Evolutionary conservation across 2,797 vertebrate species (phyloP).

Genomic region (Tapirus indicus): DNA sequence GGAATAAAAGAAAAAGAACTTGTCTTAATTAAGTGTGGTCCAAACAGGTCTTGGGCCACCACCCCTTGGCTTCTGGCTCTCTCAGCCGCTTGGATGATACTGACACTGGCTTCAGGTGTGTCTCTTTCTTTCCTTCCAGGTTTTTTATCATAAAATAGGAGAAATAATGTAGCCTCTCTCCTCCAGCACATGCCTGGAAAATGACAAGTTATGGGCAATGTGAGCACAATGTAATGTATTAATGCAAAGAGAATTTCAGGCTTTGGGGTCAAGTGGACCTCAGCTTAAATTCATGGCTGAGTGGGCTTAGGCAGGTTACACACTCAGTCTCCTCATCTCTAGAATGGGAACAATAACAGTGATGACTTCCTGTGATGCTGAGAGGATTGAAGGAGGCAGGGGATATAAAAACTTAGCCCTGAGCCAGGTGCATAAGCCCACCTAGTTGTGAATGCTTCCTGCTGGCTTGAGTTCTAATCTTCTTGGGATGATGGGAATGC

Average conservation of each 20-base stretch:
- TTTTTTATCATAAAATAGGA: background rate
- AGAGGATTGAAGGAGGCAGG: rapidly evolving
- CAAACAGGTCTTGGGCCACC: background rate
- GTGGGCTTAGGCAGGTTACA: too few relatives aligned
- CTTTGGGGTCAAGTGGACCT: too few relatives aligned
- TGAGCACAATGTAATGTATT: rapidly evolving
- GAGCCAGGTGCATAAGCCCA: rapidly evolving
- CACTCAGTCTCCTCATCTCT: background rate
- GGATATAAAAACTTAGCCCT: rapidly evolving
- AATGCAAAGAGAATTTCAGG: rapidly evolving
- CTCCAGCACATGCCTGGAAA: background rate
- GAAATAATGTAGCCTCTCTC: background rate
- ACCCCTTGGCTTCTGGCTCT: background rate
- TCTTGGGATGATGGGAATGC: rapidly evolving
- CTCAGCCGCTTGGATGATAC: too few relatives aligned
- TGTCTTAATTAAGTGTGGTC: constrained; percentile 81
- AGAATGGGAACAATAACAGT: rapidly evolving
- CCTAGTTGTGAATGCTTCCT: rapidly evolving
- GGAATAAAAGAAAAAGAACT: constrained; percentile 67
- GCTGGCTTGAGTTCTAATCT: rapidly evolving
- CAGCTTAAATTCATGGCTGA: background rate
- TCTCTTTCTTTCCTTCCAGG: background rate
- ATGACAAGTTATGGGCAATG: too few relatives aligned
- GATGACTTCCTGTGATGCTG: too few relatives aligned
- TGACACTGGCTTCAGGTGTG: background rate